Percentiles rank a stretch among this genome's conserved stretches.
Conservation (phyloP, 2,113 vertebrate genomes). For the Hemiprocne comata region DNA sequence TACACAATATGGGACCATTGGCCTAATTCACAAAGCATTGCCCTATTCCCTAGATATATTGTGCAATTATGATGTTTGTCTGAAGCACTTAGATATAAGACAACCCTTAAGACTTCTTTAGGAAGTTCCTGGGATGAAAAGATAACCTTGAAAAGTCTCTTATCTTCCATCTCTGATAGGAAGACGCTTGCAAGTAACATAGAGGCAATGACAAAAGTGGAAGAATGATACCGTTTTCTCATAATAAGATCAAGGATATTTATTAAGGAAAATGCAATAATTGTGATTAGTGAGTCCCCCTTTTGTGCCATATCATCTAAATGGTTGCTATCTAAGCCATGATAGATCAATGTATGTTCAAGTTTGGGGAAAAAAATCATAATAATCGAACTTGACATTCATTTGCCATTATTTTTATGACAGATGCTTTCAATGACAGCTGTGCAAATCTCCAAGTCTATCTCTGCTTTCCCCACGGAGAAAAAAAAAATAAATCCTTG, state of each 20-base stretch:
- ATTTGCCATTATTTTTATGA: not conserved
- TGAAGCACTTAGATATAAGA: not conserved
- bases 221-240: not conserved
- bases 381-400: not conserved
- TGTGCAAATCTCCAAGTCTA: not conserved
- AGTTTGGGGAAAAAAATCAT: not conserved
- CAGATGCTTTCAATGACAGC: not conserved
- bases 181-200: not conserved
- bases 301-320: not conserved
- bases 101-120: not conserved
- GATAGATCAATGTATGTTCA: not conserved
- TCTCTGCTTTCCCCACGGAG: not conserved
- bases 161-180: not conserved
- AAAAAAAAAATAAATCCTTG: not conserved
- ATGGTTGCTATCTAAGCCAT: not conserved
- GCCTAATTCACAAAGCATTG: not conserved
- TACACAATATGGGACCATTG: not conserved
- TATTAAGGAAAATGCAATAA: not conserved
- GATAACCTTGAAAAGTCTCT: not conserved
- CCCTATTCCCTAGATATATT: not conserved
- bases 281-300: not conserved
- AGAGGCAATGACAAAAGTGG: not conserved
- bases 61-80: not conserved
- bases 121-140: not conserved
- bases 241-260: not conserved